These are phyloP conservation scores for Excalfactoria chinensis DNA, from an alignment of 2,113 vertebrate genomes.

Conservation along the genomic window DNA sequence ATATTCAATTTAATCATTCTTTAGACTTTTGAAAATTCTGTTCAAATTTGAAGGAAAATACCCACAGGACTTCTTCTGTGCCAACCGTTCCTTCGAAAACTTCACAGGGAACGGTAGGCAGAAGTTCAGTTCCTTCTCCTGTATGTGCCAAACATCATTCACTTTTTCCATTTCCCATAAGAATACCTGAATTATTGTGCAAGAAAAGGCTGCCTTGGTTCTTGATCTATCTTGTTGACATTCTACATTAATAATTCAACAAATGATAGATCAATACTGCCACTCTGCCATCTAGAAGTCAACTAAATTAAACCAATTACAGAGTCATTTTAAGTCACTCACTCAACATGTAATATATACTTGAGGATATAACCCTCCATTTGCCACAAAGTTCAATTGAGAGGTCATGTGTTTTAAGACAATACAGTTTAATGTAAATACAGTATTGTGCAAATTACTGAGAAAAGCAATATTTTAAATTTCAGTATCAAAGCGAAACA, in stretches of 20 bases:
- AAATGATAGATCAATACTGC: background rate
- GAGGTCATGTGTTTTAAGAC: background rate
- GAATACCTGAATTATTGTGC: background rate
- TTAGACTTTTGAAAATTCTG: background rate
- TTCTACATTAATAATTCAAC: background rate
- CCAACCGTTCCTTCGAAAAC: background rate
- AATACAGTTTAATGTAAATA: background rate
- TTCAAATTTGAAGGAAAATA: background rate
- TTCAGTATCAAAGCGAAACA: background rate
- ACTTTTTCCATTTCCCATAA: background rate
- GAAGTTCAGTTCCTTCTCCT: background rate
- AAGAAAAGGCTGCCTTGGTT: background rate
- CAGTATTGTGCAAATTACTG: background rate
- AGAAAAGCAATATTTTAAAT: background rate
- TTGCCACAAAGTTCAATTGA: background rate
- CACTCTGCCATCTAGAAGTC: background rate
- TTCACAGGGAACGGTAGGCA: accelerated
- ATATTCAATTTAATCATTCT: background rate
- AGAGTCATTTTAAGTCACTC: background rate
- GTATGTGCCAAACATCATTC: background rate
- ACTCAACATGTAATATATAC: background rate
- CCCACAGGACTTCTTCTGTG: background rate
- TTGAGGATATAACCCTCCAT: background rate
- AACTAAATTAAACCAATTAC: background rate
- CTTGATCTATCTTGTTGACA: accelerated